Base-by-base conservation (phyloP, 2,888 invertebrate species). In the Ephialtes manifestator region DNA sequence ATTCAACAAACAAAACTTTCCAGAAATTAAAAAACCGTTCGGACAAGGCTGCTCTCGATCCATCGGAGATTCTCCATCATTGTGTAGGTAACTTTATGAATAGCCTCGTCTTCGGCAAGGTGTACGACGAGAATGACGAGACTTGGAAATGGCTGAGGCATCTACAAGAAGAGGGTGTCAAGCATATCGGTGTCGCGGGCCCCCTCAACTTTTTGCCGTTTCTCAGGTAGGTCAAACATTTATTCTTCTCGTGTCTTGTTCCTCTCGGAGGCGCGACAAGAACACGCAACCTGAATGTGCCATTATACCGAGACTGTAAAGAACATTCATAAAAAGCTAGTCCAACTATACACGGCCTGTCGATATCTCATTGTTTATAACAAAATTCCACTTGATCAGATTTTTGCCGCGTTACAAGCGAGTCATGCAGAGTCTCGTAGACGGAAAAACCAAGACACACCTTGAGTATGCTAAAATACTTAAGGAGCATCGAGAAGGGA, bases 201-300 rank as follows among this genome's bases (percentile, higher is more conserved):
- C 96, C 97, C 13, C 95, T 98, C 2, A 98, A 98, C 93, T 98
- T 98, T 94, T 94, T 98, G 86, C 98, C 98, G 15, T 96, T 97
- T 91, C 94, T 98, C 60, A 96, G 97, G 96, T 97, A 91, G 75
- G 28, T 43, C 55, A 48, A 89, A 71, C 35, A 18, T 18, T 53
- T 10, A n/a, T 43, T 11, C 1, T 43, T 24, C 24, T 24, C 24
- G 2, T 24, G 8, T 63, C 63, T 39, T 63, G 11, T 31, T 31
- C 1, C 28, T 63, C 63, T 63, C 39, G n/a, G 39, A 35, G n/a
- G 13, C 5, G 4, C 8, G 24, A 81, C 51, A 72, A 31, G 20
- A 70, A 70, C 55, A 8, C 8, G 35, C 31, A 63, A 2, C 10
- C 63, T 35, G 18, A 39, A n/a, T 35, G 60, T 13, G 35, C 18